Base-by-base conservation (phyloP, 2,113 vertebrate species). In the Chlorodrepanis virens region DNA sequence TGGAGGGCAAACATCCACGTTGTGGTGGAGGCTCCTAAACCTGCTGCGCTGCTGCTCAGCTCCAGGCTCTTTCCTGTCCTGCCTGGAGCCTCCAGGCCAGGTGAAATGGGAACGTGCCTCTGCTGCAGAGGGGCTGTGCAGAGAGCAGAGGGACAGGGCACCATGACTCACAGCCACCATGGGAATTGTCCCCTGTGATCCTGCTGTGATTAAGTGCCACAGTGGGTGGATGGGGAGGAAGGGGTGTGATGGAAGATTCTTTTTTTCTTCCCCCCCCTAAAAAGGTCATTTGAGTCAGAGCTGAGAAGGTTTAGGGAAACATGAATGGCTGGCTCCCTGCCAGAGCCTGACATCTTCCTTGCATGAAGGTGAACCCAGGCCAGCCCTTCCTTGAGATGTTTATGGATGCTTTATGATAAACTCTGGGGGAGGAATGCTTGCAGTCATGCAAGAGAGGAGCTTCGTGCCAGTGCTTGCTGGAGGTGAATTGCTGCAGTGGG, bases 301-400 rank as follows among this genome's bases (percentile, higher is more conserved):
- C 85, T 86, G 92, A 94, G 87, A 95, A 82, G 50, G 15, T 56
- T 92, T 90, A 49, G 78, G 72, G 94, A 61, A 82, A 64, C 78
- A 92, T 93, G 87, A 96, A 91, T 92, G 75, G 35, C 77, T 97
- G 97, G 91, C 94, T 64, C 67, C 56, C 76, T 91, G 95, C 97
- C 96, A 96, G 77, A 49, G 23, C 74, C 64, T 93, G 91, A 94
- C 91, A 94, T 92, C 89, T 90, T 84, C 93, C 89, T 95, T 76
- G 54, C 70, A 8, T 94, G 93, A 87, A 96, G 95, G 95, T 97
- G 96, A 97, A 85, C 49, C 80, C 91, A 92, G 95, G 97, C 93
- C 95, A 95, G 82, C 91, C 93, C 93, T 91, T 91, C 74, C 78
- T 91, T 80, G 90, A 83, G 94, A 82, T 90, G 91, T 94, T 95